A percentile compares a stretch with the other conserved stretches of the same genome.
Conservation (phyloP, 2,113 vertebrate genomes). For the Terrapene triunguis region DNA sequence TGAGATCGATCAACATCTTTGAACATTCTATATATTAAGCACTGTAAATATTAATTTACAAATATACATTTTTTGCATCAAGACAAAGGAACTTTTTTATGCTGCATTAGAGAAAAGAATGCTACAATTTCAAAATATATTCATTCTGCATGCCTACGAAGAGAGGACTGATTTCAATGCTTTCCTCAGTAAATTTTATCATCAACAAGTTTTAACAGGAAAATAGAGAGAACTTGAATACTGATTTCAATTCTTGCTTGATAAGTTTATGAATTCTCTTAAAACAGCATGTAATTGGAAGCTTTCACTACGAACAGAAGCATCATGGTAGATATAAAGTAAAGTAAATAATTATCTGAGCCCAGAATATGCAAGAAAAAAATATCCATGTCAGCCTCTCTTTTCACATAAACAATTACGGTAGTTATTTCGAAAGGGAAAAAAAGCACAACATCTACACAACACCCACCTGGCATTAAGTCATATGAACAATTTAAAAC, state of each 20-base stretch:
- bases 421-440: not conserved
- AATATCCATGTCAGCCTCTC: not conserved
- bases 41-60: slow-evolving; percentile 62
- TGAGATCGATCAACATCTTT: slow-evolving; percentile 52
- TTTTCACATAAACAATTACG: not conserved
- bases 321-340: not conserved
- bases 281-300: slow-evolving; percentile 47
- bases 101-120: slow-evolving; percentile 52
- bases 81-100: slow-evolving; percentile 65
- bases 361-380: not conserved
- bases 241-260: slow-evolving; percentile 58
- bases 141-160: not conserved
- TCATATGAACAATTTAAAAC: not conserved
- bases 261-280: slow-evolving; percentile 53
- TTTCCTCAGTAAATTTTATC: not conserved
- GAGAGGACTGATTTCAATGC: not conserved
- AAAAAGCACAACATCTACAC: not conserved
- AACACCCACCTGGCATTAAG: not conserved
- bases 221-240: slow-evolving; percentile 44
- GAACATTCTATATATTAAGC: slow-evolving; percentile 18
- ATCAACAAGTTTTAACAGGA: not conserved
- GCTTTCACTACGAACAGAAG: slow-evolving; percentile 27
- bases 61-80: slow-evolving; percentile 21
- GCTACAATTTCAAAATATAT: slow-evolving; percentile 47
- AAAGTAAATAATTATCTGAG: not conserved